Evolutionary conservation across 2,888 invertebrate species (phyloP).

Genomic region (Melanostoma scalare): DNA sequence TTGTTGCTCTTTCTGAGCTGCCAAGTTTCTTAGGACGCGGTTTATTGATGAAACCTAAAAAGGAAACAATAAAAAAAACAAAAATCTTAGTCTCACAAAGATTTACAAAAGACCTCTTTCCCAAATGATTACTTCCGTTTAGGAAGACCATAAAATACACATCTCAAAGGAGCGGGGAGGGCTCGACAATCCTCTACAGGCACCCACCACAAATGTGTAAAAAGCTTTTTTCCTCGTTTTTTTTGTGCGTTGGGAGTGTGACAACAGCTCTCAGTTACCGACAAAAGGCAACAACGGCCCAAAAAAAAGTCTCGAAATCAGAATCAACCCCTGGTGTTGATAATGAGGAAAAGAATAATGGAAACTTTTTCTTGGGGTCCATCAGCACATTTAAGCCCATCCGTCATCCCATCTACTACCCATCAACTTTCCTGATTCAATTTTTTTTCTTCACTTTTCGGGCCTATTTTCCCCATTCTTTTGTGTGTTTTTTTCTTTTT

Average conservation of each 20-base stretch:
- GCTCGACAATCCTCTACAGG: slow-evolving; percentile 40
- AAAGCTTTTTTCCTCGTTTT: slow-evolving; percentile 46
- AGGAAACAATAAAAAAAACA: slow-evolving; percentile 46
- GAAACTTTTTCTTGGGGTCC: slow-evolving; percentile 50
- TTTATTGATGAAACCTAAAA: slow-evolving; percentile 87
- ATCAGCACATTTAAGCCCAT: slow-evolving; percentile 35
- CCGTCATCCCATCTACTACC: slow-evolving; percentile 50
- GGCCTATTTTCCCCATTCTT: not conserved
- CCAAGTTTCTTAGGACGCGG: slow-evolving; percentile 96
- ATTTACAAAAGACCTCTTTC: slow-evolving; percentile 35
- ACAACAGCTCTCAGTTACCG: slow-evolving; percentile 55
- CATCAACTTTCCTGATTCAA: slow-evolving; percentile 51
- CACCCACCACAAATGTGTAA: slow-evolving; percentile 56
- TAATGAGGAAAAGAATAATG: slow-evolving; percentile 67
- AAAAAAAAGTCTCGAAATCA: not conserved
- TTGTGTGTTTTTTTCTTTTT: slow-evolving; percentile 4
- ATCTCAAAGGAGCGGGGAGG: slow-evolving; percentile 12
- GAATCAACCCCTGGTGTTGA: slow-evolving; percentile 31
- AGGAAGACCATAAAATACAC: slow-evolving; percentile 60
- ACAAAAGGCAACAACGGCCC: slow-evolving; percentile 35
- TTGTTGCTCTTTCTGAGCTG: slow-evolving; percentile 92
- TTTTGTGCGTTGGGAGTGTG: slow-evolving; percentile 40
- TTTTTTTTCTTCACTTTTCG: slow-evolving; percentile 7
- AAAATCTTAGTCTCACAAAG: slow-evolving; percentile 3
- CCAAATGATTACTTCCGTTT: slow-evolving; percentile 58